Conservation (phyloP, 2,113 vertebrate genomes). For the Rallus limicola region DNA sequence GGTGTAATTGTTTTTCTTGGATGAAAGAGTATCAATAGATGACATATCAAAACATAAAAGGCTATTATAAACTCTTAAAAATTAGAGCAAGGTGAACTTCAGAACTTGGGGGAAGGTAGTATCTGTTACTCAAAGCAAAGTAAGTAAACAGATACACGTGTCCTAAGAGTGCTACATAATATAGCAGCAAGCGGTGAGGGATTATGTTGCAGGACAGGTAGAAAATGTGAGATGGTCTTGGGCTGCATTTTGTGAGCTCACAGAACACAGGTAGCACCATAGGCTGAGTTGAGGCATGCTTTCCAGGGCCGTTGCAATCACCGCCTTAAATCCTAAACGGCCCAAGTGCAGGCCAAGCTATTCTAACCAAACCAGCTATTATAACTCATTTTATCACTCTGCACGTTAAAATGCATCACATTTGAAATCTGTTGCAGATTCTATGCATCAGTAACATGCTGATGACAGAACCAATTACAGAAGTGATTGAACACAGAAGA, state of each 20-base stretch:
- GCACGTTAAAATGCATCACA: not conserved
- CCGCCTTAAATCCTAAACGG: not conserved
- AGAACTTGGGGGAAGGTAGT: not conserved
- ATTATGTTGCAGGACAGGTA: not conserved
- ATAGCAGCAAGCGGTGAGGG: not conserved
- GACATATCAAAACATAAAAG: not conserved
- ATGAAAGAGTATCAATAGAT: not conserved
- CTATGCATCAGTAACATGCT: not conserved
- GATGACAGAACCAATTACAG: not conserved
- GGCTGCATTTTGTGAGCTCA: not conserved
- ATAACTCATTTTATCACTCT: not conserved
- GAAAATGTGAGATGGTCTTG: not conserved
- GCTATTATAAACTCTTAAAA: not conserved
- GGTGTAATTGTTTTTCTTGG: not conserved
- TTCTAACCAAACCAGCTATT: not conserved
- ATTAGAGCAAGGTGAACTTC: not conserved
- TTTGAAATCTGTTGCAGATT: not conserved
- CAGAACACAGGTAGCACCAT: not conserved
- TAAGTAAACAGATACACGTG: not conserved
- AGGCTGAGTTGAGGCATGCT: not conserved
- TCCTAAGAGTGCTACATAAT: not conserved
- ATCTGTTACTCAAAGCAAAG: not conserved
- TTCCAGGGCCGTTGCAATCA: not conserved
- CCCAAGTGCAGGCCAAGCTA: not conserved
- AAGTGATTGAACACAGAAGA: not conserved